Evolutionary conservation across 2,888 invertebrate genomes (phyloP).

Genomic region (Drosophila glabriapex): DNA sequence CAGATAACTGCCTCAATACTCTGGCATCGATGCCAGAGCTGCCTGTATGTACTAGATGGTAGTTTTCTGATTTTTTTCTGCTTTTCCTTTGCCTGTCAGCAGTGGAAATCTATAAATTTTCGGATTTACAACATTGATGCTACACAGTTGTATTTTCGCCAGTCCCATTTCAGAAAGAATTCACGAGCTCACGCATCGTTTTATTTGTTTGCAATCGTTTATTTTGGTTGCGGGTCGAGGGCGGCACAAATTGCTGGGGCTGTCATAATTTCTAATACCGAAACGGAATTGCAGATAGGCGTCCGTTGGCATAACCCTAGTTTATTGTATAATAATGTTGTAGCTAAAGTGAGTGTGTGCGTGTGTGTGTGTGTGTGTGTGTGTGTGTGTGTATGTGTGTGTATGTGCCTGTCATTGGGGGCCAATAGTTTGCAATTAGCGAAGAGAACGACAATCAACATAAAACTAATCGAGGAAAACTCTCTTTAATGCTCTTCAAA

Average conservation of each 20-base stretch:
- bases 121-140: conserved; percentile 68
- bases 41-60: not conserved
- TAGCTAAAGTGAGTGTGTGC: conserved; percentile 10
- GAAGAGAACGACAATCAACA: conserved; percentile 73
- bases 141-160: conserved; percentile 32
- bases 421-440: conserved; percentile 80
- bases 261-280: conserved; percentile 78
- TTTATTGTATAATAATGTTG: conserved; percentile 71
- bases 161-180: not conserved
- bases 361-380: conserved; percentile 1
- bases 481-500: conserved; percentile 12
- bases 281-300: conserved; percentile 58
- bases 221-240: not conserved
- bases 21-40: conserved; percentile 42
- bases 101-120: conserved; percentile 67
- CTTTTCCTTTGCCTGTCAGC: not conserved
- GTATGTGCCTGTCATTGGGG: conserved; percentile 13
- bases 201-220: conserved; percentile 70
- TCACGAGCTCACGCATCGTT: conserved; percentile 34
- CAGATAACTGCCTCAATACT: conserved; percentile 47
- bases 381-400: conserved; percentile 8
- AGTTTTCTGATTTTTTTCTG: not conserved
- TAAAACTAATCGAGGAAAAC: conserved; percentile 74
- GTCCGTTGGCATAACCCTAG: conserved; percentile 63
- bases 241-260: conserved; percentile 55